Percentiles rank a stretch among this genome's conserved stretches.
Conservation (phyloP, 2,113 vertebrate species). For the Herpetotheres cachinnans region DNA sequence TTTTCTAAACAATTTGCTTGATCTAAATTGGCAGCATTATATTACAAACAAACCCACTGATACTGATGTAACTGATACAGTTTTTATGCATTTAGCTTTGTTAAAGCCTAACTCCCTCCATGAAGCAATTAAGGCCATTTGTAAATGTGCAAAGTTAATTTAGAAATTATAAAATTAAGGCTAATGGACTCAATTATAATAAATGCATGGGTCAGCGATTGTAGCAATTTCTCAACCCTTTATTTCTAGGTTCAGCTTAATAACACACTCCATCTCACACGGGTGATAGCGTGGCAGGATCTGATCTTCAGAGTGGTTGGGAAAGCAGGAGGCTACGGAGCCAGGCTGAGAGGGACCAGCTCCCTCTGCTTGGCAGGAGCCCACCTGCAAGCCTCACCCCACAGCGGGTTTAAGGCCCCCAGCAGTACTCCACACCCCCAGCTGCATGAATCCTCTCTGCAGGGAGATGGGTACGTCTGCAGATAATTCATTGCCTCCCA, state of each 20-base stretch:
- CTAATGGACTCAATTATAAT: slow-evolving; percentile 70
- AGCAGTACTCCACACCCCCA: neutral
- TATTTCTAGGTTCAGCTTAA: slow-evolving; percentile 23
- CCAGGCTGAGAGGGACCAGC: neutral
- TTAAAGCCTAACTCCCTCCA: slow-evolving; percentile 13
- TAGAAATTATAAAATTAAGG: slow-evolving; percentile 71
- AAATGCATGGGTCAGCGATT: slow-evolving; percentile 47
- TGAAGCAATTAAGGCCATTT: slow-evolving; percentile 61
- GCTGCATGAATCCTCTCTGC: neutral
- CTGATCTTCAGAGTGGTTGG: neutral
- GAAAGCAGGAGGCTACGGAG: neutral
- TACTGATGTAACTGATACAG: slow-evolving; percentile 19
- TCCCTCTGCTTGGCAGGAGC: neutral
- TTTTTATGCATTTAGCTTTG: slow-evolving; percentile 35
- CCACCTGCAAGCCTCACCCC: neutral
- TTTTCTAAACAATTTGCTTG: slow-evolving; percentile 35
- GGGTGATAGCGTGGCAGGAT: neutral
- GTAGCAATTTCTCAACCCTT: slow-evolving; percentile 47
- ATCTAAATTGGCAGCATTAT: slow-evolving; percentile 11
- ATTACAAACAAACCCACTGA: neutral
- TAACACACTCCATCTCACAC: slow-evolving; percentile 34
- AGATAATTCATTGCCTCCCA: neutral
- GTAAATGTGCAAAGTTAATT: slow-evolving; percentile 63
- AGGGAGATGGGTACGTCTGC: neutral
- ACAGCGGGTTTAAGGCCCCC: too few species aligned